phyloP scores from a whole-genome alignment of 2,113 vertebrate species.

The Perognathus longimembris region DNA sequence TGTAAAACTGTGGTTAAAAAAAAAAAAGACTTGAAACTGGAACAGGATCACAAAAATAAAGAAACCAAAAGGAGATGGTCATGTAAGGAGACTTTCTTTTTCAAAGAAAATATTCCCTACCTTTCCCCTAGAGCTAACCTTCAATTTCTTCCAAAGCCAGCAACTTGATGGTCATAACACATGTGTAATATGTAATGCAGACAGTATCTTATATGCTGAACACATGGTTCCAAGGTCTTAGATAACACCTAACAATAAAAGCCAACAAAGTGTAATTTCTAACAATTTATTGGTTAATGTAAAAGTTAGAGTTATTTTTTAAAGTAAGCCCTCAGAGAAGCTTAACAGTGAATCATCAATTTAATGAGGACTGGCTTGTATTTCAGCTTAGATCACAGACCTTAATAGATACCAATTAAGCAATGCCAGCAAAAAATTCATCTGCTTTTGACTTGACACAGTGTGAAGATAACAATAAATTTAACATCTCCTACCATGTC shows the following conservation, averaged over 20 bases:
- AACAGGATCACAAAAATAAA: conserved; percentile 44
- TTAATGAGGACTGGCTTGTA: conserved; percentile 25
- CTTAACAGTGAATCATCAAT: conserved; percentile 51
- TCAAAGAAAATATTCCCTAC: conserved; percentile 14
- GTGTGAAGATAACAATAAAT: conserved; percentile 37
- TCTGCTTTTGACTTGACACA: conserved; percentile 61
- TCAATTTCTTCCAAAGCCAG: conserved; percentile 24
- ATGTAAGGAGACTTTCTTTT: conserved; percentile 24
- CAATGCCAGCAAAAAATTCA: conserved; percentile 48
- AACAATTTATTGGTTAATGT: conserved; percentile 50
- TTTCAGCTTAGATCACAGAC: conserved; percentile 34
- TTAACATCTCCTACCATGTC: conserved; percentile 26
- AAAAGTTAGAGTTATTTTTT: conserved; percentile 43
- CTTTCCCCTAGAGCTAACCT: conserved; percentile 17
- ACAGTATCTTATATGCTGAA: neutral
- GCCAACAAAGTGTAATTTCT: conserved; percentile 42
- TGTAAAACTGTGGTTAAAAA: conserved; percentile 28
- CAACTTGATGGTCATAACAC: neutral
- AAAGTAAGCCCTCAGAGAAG: conserved; percentile 57
- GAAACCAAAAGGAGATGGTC: conserved; percentile 47
- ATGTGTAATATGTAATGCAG: neutral
- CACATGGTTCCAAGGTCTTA: conserved; percentile 27
- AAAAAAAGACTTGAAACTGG: neutral
- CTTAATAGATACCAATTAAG: conserved; percentile 8
- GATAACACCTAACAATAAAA: conserved; percentile 16